phyloP scores from a whole-genome alignment of 53 echinoderm and acorn worm species.

The Mesocentrotus franciscanus region DNA sequence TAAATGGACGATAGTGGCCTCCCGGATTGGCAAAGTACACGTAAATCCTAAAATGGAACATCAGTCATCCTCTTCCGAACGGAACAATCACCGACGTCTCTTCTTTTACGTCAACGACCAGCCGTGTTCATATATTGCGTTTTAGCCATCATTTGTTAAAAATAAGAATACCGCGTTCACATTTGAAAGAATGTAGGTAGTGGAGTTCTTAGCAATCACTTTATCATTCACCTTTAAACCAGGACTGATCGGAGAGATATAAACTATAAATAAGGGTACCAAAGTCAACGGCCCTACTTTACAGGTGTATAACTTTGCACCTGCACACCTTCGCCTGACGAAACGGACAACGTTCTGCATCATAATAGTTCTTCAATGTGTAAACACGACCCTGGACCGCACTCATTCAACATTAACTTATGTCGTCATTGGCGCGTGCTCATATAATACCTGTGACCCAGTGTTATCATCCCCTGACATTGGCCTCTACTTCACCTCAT shows the following conservation, averaged over 20 bases:
- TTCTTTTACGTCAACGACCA: not conserved
- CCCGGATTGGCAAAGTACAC: conserved; percentile 38
- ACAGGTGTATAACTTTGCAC: not conserved
- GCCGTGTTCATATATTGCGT: not conserved
- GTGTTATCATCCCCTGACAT: not conserved
- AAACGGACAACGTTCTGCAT: not conserved
- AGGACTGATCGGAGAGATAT: too few relatives aligned
- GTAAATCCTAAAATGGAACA: conserved; percentile 49
- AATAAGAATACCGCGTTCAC: not conserved
- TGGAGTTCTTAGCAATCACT: not conserved
- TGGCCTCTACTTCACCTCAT: conserved; percentile 40
- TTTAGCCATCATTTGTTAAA: not conserved
- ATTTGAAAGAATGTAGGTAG: not conserved
- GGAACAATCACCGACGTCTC: not conserved
- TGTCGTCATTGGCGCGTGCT: conserved; percentile 42
- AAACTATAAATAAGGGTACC: not conserved
- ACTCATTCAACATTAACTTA: not conserved
- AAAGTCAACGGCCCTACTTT: not conserved
- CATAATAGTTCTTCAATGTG: not conserved
- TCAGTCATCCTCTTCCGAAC: not conserved
- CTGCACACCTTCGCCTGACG: not conserved
- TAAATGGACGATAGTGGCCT: not conserved
- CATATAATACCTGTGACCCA: conserved; percentile 26
- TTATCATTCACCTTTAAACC: not conserved
- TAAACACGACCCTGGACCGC: not conserved